Conservation (phyloP, 2,113 vertebrate genomes). For the Macquaria ambigua region DNA sequence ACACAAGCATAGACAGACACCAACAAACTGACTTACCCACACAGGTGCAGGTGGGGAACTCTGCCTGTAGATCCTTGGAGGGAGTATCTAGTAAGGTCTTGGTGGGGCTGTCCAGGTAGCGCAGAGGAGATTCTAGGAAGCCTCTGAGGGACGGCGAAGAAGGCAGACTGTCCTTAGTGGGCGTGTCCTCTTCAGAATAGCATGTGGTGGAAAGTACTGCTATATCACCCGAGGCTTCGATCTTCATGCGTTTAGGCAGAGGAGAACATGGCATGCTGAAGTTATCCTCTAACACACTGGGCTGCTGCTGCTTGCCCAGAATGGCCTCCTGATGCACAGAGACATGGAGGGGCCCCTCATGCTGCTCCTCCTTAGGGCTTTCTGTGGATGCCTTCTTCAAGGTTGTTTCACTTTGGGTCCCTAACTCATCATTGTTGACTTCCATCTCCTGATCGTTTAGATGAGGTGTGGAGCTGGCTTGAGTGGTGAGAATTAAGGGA, state of each 20-base stretch:
- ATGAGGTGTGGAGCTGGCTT: constrained; percentile 51
- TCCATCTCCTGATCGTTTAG: constrained; percentile 67
- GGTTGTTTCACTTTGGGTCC: constrained; percentile 60
- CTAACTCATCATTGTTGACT: constrained; percentile 54
- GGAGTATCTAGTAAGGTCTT: constrained; percentile 95
- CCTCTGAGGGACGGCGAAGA: constrained; percentile 92
- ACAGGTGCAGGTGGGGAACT: constrained; percentile 95
- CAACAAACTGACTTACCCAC: constrained; percentile 89
- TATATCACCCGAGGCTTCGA: constrained; percentile 92
- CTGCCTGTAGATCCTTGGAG: constrained; percentile 90
- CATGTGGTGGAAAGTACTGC: constrained; percentile 96
- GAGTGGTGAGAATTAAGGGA: constrained; percentile 38
- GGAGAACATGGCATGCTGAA: constrained; percentile 82
- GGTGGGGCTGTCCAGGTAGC: constrained; percentile 95
- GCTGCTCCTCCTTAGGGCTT: constrained; percentile 31
- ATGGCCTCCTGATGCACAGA: constrained; percentile 50
- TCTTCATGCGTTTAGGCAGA: constrained; percentile 93
- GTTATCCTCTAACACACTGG: constrained; percentile 65
- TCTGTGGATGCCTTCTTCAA: constrained; percentile 55
- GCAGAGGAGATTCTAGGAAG: constrained; percentile 95
- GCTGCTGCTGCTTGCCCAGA: constrained; percentile 72
- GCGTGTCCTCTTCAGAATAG: constrained; percentile 88
- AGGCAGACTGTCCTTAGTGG: constrained; percentile 91
- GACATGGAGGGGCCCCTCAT: constrained; percentile 20
- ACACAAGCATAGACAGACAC: neutral